Percentiles rank a stretch among this genome's conserved stretches.
phyloP scores from a whole-genome alignment of 1,140 invertebrate species.

The Ladona fulva region DNA sequence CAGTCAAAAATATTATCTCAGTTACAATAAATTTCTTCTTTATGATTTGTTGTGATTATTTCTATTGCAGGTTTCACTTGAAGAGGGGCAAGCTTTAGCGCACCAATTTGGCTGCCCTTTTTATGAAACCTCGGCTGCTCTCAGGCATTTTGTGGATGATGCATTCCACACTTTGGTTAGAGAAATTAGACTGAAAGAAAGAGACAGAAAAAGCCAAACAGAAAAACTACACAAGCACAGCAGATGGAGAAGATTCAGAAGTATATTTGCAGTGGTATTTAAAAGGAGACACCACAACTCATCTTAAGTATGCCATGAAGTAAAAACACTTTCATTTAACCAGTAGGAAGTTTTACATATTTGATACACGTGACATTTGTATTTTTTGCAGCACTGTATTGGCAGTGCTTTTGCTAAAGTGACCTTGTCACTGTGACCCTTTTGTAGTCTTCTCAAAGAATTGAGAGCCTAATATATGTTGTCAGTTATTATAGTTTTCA shows the following conservation, averaged over 20 bases:
- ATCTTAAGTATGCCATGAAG: slow-evolving; percentile 26
- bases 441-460: not conserved
- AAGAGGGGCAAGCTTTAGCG: slow-evolving; percentile 28
- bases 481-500: not conserved
- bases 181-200: slow-evolving; percentile 34
- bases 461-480: not conserved
- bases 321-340: not conserved
- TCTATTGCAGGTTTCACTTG: slow-evolving; percentile 28
- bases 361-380: slow-evolving; percentile 6
- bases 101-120: slow-evolving; percentile 29
- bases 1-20: too few species aligned
- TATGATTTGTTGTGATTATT: too few species aligned
- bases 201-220: slow-evolving; percentile 21
- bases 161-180: slow-evolving; percentile 36
- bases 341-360: not conserved
- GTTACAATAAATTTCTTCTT: too few species aligned
- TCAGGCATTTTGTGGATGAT: slow-evolving; percentile 28
- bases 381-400: not conserved
- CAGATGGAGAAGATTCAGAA: slow-evolving; percentile 66
- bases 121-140: slow-evolving; percentile 31
- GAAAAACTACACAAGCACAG: slow-evolving; percentile 43
- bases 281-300: slow-evolving; percentile 45
- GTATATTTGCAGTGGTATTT: slow-evolving; percentile 70
- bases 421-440: slow-evolving; percentile 6
- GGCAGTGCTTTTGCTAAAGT: not conserved